Evolutionary conservation across 2,113 vertebrate species (phyloP), one percentile per base, ranked within the genome.

Genomic region (Myiagra hebetior): DNA sequence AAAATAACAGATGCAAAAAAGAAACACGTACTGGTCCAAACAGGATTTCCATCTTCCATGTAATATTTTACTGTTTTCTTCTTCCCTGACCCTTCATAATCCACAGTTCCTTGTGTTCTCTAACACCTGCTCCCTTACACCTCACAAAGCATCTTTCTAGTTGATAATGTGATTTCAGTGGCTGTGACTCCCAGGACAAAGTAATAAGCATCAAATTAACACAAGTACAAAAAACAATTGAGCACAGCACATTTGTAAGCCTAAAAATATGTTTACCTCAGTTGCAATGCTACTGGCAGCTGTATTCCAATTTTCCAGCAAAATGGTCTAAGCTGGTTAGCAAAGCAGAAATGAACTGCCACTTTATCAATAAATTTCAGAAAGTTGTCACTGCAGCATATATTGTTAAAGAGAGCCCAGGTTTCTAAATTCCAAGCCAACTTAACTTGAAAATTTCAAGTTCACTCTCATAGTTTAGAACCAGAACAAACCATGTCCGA

Each of bases 401-500:
- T 5, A 14, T 57, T 65, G 53, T 68, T 78, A 37, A 65, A 53
- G 26, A 90, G 17, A 30, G 42, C 18, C 33, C 70, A 49, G 11
- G n/a, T 44, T 80, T 70, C 67, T 59, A 47, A 27, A 85, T 77
- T 63, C 70, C 75, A 88, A 73, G 75, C 21, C 85, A 95, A 44
- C 24, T 83, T 89, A 65, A 95, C 75, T 83, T 94, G 64, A 81
- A 96, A 93, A 60, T 68, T 53, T 62, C 55, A 96, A 95, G 50
- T 91, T 93, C 64, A 87, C 64, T 95, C 91, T 80, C 72, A 86
- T 22, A 77, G 80, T 91, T 97, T 72, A 96, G 94, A 97, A 94
- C 64, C 91, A 89, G 94, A 98, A 98, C 91, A 98, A 98, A 98
- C 78, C 97, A 98, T 98, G 93, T 97, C 95, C 97, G 74, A 98